Conservation (phyloP, 2,113 vertebrate species). For the Ramphastos sulfuratus region DNA sequence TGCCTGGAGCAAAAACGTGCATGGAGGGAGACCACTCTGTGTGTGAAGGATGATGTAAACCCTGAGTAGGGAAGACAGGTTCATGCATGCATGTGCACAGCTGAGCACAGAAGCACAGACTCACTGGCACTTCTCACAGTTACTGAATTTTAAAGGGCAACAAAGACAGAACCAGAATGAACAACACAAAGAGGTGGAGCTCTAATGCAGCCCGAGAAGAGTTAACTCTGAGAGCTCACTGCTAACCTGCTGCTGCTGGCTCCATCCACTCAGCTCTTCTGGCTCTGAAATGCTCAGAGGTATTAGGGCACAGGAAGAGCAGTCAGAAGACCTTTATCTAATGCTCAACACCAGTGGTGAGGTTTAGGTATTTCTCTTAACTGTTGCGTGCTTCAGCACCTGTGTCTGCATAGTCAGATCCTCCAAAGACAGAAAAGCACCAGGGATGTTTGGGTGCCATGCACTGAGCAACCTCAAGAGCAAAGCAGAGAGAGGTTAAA, state of each 20-base stretch:
- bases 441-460: neutral
- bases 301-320: neutral
- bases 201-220: neutral
- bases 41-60: neutral
- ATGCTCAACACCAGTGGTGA: neutral
- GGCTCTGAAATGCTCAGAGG: neutral
- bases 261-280: neutral
- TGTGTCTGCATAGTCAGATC: rapidly evolving
- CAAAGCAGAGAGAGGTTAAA: neutral
- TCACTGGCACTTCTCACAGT: neutral
- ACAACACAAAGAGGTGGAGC: neutral
- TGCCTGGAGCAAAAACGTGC: neutral
- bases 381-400: neutral
- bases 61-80: neutral
- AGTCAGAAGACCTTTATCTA: neutral
- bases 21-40: neutral
- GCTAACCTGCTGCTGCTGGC: neutral
- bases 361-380: neutral
- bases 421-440: neutral
- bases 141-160: neutral
- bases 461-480: neutral
- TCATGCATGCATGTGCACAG: neutral
- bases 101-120: neutral
- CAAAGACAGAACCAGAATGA: neutral
- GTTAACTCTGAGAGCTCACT: too few relatives aligned